Conservation (phyloP, 2,113 vertebrate species). For the Macquaria ambigua region DNA sequence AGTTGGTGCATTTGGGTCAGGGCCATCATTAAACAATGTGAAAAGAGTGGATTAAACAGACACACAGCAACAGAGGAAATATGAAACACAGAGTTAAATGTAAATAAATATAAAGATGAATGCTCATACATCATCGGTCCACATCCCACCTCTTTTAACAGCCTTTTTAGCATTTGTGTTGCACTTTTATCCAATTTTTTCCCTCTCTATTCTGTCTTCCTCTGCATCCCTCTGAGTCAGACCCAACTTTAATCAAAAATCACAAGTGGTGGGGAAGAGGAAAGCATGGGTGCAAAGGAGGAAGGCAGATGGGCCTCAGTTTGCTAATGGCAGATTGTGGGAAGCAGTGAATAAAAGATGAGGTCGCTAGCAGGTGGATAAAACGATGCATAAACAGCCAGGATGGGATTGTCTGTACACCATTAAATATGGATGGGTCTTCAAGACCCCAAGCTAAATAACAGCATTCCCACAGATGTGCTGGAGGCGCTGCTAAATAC, state of each 20-base stretch:
- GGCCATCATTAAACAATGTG: constrained; percentile 56
- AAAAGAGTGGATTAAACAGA: constrained; percentile 42
- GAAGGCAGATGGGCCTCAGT: constrained; percentile 61
- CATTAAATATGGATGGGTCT: constrained; percentile 78
- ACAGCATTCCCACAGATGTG: constrained; percentile 71
- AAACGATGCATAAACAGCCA: constrained; percentile 67
- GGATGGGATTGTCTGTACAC: constrained; percentile 64
- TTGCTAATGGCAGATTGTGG: constrained; percentile 69
- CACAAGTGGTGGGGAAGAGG: constrained; percentile 10
- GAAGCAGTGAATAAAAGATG: constrained; percentile 77
- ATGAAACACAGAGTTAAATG: constrained; percentile 20
- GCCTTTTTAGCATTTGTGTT: constrained; percentile 4
- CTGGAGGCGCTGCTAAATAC: constrained; percentile 55
- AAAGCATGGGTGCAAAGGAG: constrained; percentile 23
- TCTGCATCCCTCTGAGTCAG: background rate
- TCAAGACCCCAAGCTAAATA: constrained; percentile 56
- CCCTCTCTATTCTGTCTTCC: background rate
- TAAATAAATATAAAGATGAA: constrained; percentile 30
- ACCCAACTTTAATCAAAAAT: constrained; percentile 43
- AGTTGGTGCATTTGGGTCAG: constrained; percentile 73
- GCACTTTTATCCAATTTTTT: background rate
- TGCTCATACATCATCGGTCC: background rate
- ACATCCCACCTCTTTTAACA: background rate
- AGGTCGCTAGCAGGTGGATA: constrained; percentile 67
- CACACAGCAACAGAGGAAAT: constrained; percentile 3